Base-by-base conservation (phyloP, 2,888 invertebrate species). In the Agelastica alni region DNA sequence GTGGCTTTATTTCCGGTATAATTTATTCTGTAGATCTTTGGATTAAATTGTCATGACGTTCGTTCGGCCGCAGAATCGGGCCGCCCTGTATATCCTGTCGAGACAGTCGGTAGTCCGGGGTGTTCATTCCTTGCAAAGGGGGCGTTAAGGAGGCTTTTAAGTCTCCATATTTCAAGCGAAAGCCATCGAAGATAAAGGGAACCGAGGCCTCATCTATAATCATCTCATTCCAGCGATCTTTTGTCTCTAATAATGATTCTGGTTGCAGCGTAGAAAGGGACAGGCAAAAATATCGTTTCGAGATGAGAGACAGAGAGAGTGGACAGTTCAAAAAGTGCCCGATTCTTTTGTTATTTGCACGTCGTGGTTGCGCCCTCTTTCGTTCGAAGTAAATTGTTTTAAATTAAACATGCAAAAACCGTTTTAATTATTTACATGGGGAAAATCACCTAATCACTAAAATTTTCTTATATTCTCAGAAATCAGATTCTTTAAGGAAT, bases 161-260 rank as follows among this genome's bases (percentile, higher is more conserved):
- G 53, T 60, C 49, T 51, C 55, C 55, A 60, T 49, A 52, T 53
- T 55, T 54, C 48, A 28, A 42, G 60, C 57, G 57, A 60, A 57
- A 60, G 55, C 57, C 59, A 51, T 57, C 52, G 57, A 53, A 57
- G 57, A 57, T 57, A 57, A 60, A 55, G 55, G 57, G 57, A 49
- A 44, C 57, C 41, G 52, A 58, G 58, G 70, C 72, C 71, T 70
- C 74, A 73, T 75, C 74, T 70, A 73, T 74, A 75, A 75, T 75
- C 75, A 75, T 75, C 75, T 75, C 75, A 73, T 76, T 76, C 74
- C 72, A 70, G 67, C 68, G 72, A 73, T 73, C 76, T 75, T 76
- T 76, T 76, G 76, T 76, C 75, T 75, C 68, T 73, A 74, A 75
- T 75, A 76, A 75, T 75, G 75, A 76, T 74, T 70, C 74, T 64